Base-by-base conservation (phyloP, 2,113 vertebrate species). In the Notothenia rossii region DNA sequence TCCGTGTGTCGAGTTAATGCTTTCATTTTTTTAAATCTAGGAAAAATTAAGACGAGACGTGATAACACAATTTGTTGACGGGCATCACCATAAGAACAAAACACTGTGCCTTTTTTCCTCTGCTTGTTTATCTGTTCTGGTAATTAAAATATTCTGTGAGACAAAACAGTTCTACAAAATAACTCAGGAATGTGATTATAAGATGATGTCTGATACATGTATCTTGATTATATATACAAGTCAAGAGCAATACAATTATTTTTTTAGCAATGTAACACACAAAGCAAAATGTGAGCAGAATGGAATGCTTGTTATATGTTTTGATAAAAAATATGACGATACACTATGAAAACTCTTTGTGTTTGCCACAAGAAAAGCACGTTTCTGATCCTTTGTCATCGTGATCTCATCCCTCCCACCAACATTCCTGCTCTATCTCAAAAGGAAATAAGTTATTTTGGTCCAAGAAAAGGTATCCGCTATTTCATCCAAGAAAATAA, bases 381-480 rank as follows among this genome's bases (percentile, higher is more conserved):
- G 83, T 89, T 91, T 90, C 84, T 88, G 88, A 91, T 92, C 91
- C 86, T 90, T 86, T 90, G 86, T 79, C 75, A 84, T 83, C 40
- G 54, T 63, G 60, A 84, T 88, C 40, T 73, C 77, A 81, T 86
- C 84, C 60, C 79, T 77, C 85, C 88, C 51, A 66, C 77, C 79
- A 79, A 88, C 89, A 90, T 77, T 85, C 80, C 72, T 61, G 74
- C 82, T 73, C 68, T 81, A 89, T 85, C 83, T 88, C 76, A 79
- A 81, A 82, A 84, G 76, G 72, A 91, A 89, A 91, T 91, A 87
- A 89, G 81, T 91, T 92, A 91, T 92, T 93, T 92, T 92, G 84
- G 91, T 89, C 85, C 85, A 86, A 55, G 75, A 85, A 88, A 84
- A 82, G 71, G 77, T 84, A 70, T 72, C 55, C 20, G 78, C 71